phyloP scores from a whole-genome alignment of 1,140 invertebrate species.

The Drosophila azteca region DNA sequence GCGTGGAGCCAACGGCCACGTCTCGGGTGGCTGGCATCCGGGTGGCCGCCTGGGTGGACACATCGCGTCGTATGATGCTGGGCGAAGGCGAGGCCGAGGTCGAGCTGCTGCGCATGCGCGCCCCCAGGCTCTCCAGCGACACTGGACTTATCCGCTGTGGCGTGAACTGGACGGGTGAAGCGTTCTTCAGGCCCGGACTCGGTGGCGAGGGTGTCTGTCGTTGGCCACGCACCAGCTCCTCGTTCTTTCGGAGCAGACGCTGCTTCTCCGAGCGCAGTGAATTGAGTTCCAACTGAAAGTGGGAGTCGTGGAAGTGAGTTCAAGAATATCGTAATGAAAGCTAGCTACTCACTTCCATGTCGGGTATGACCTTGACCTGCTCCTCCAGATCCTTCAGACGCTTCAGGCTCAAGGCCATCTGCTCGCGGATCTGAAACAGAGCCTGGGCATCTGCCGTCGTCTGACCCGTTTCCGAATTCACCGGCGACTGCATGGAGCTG shows the following conservation, averaged over 20 bases:
- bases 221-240: constrained; percentile 84
- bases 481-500: constrained; percentile 57
- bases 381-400: constrained; percentile 92
- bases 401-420: constrained; percentile 90
- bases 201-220: constrained; percentile 68
- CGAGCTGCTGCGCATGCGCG: constrained; percentile 71
- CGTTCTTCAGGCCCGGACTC: constrained; percentile 63
- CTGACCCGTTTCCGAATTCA: constrained; percentile 52
- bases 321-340: neutral
- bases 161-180: constrained; percentile 73
- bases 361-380: constrained; percentile 93
- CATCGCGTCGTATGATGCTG: constrained; percentile 85
- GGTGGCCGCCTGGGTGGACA: constrained; percentile 87
- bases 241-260: constrained; percentile 85
- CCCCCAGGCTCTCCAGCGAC: constrained; percentile 74
- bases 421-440: constrained; percentile 75
- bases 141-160: constrained; percentile 79
- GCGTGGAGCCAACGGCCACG: constrained; percentile 50
- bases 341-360: constrained; percentile 87
- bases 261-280: constrained; percentile 90
- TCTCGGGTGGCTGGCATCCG: constrained; percentile 60
- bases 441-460: constrained; percentile 67
- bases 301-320: neutral
- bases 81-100: constrained; percentile 44
- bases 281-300: constrained; percentile 87